phyloP scores from a whole-genome alignment of 2,113 vertebrate genomes.

The Proterorhinus semilunaris region DNA sequence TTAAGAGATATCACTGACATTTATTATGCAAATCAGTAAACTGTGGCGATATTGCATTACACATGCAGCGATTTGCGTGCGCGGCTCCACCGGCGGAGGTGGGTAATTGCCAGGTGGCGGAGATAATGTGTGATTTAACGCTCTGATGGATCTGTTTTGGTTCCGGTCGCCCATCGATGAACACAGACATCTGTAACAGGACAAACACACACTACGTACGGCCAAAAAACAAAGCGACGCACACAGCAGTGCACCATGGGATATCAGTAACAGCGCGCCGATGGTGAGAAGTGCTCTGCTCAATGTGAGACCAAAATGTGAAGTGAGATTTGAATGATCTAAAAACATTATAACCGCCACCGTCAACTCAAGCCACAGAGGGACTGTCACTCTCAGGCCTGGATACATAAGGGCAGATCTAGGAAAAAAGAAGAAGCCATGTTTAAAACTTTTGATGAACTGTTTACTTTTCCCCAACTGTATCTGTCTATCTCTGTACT shows the following conservation, averaged over 20 bases:
- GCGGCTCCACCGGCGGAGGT: conserved; percentile 46
- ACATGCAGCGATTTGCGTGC: conserved; percentile 17
- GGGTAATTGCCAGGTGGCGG: conserved; percentile 75
- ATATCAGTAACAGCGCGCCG: conserved; percentile 54
- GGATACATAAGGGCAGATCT: not conserved
- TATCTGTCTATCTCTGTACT: too few species aligned
- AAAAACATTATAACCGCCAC: not conserved
- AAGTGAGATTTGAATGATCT: not conserved
- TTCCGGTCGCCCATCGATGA: conserved; percentile 68
- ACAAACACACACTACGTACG: conserved; percentile 30
- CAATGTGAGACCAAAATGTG: not conserved
- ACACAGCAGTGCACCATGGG: conserved; percentile 38
- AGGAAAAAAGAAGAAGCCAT: too few species aligned
- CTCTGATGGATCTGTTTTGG: conserved; percentile 74
- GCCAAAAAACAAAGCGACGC: not conserved
- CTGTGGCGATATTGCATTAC: conserved; percentile 59
- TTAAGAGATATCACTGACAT: conserved; percentile 60
- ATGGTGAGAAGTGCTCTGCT: conserved; percentile 29
- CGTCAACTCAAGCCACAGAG: not conserved
- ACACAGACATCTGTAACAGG: conserved; percentile 69
- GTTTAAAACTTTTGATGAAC: not conserved
- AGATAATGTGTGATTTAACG: conserved; percentile 78
- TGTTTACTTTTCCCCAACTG: too few species aligned
- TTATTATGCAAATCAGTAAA: conserved; percentile 60
- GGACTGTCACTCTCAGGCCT: not conserved